Conservation (phyloP, 2,888 invertebrate genomes). For the Globia sparganii region DNA sequence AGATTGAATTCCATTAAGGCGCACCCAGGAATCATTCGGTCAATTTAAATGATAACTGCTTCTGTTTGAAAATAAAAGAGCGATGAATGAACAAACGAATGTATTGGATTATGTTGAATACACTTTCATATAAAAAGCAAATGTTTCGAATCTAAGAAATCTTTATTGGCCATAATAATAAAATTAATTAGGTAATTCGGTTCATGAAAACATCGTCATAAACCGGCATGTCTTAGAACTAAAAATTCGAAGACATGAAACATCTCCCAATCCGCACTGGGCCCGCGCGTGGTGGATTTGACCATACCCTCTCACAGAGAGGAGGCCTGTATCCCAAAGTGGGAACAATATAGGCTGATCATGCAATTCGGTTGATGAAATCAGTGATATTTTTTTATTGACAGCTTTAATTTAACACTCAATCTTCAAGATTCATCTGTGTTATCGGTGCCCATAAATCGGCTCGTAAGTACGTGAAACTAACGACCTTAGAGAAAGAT, state of each 20-base stretch:
- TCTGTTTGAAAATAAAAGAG: constrained; percentile 11
- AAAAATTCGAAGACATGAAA: background rate
- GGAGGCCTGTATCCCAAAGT: no score
- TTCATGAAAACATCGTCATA: background rate
- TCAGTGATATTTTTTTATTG: background rate
- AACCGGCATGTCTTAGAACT: background rate
- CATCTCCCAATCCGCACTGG: no score
- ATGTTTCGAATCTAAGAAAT: background rate
- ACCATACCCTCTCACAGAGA: no score
- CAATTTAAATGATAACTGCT: constrained; percentile 12
- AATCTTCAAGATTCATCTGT: background rate
- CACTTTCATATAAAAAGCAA: background rate
- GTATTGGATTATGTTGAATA: constrained; percentile 8
- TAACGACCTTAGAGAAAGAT: background rate
- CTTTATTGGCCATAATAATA: background rate
- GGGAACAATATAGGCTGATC: no score
- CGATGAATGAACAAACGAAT: background rate
- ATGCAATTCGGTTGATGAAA: background rate
- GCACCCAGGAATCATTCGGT: constrained; percentile 33
- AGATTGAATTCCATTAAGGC: constrained; percentile 38
- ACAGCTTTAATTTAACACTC: background rate
- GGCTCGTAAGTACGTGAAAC: background rate
- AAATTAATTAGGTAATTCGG: background rate
- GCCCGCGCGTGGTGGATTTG: no score
- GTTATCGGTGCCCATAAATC: background rate